These are phyloP conservation scores for Habrosyne pyritoides DNA, from an alignment of 2,888 invertebrate genomes.

Conservation along the genomic window DNA sequence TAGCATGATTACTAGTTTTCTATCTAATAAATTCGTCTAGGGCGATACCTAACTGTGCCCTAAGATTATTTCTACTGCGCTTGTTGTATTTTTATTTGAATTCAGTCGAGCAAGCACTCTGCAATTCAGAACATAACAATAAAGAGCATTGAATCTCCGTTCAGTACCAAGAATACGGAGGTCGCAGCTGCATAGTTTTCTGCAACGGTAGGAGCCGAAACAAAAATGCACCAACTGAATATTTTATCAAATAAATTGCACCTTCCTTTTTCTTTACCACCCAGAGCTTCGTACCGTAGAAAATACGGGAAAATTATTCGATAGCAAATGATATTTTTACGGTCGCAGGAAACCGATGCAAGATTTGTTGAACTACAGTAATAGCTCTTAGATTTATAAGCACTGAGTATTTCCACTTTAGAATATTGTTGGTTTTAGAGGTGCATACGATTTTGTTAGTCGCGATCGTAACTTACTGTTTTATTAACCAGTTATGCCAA, in stretches of 20 bases:
- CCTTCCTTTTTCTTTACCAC: conserved; percentile 46
- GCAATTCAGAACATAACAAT: not conserved
- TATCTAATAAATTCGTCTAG: no score
- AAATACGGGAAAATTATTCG: conserved; percentile 40
- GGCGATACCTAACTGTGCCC: no score
- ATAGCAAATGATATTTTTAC: conserved; percentile 35
- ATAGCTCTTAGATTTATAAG: conserved; percentile 10
- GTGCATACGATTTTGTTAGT: not conserved
- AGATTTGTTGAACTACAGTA: conserved; percentile 18
- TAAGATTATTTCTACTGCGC: no score
- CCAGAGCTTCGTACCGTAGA: conserved; percentile 21
- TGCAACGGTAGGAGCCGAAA: conserved; percentile 37
- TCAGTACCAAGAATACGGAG: conserved; percentile 16
- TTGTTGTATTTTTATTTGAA: no score
- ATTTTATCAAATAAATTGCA: conserved; percentile 63
- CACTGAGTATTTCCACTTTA: not conserved
- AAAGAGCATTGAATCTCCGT: conserved; percentile 3
- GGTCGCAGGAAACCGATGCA: conserved; percentile 20
- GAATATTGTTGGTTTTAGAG: not conserved
- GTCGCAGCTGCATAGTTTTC: conserved; percentile 30
- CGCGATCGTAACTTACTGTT: no score
- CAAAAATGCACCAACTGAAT: conserved; percentile 57
- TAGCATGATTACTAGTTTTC: no score
- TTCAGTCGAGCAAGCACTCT: not conserved
- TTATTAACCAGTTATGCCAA: no score